These are phyloP conservation scores for Netelia melanura DNA, from an alignment of 2,888 invertebrate species.

Conservation along the genomic window DNA sequence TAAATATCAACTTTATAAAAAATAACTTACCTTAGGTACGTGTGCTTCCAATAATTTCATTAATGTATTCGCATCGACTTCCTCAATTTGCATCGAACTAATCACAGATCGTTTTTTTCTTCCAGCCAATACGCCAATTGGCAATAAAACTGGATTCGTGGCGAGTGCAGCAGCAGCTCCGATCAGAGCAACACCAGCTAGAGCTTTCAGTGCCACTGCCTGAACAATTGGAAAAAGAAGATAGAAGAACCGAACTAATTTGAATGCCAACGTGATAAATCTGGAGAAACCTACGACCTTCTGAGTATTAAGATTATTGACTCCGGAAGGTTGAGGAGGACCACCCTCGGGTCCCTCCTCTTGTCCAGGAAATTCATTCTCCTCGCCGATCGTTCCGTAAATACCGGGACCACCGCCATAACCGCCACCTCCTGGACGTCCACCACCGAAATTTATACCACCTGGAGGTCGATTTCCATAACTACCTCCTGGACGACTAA, in stretches of 20 bases:
- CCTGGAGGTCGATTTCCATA: constrained; percentile 53
- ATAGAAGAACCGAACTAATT: not conserved
- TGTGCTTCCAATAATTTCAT: constrained; percentile 73
- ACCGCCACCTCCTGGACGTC: constrained; percentile 51
- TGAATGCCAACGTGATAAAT: not conserved
- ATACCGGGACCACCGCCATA: constrained; percentile 69
- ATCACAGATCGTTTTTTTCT: constrained; percentile 85
- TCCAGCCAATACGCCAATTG: constrained; percentile 91
- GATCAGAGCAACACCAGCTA: constrained; percentile 92
- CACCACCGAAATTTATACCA: constrained; percentile 36
- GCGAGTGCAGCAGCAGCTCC: constrained; percentile 93
- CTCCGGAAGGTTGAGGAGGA: constrained; percentile 58
- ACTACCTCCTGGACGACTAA: constrained; percentile 66
- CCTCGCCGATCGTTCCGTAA: constrained; percentile 71
- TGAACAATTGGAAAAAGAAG: constrained; percentile 77
- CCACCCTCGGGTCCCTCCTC: constrained; percentile 52
- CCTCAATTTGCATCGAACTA: constrained; percentile 54
- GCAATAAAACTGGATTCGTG: constrained; percentile 91
- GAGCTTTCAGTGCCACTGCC: constrained; percentile 88
- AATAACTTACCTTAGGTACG: constrained; percentile 73
- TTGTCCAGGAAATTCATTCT: constrained; percentile 73
- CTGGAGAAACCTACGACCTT: constrained; percentile 70
- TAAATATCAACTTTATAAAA: constrained; percentile 1
- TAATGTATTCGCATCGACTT: constrained; percentile 71
- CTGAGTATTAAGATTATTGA: constrained; percentile 77